Base-by-base conservation (phyloP, 2,888 invertebrate species). In the Metopia argyrocephala region DNA sequence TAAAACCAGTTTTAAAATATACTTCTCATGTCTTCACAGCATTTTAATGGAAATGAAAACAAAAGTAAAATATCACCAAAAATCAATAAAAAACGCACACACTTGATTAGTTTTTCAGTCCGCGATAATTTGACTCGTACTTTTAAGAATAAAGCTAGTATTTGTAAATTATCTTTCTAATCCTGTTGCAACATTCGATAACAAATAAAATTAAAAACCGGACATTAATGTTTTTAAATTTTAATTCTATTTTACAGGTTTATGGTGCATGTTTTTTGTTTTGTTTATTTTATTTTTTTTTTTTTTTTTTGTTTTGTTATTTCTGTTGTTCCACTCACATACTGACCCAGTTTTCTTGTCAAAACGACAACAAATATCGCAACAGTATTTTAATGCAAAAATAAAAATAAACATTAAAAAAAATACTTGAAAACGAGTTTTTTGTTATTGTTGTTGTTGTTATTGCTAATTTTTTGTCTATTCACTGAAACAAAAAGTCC, bases 351-450 rank as follows among this genome's bases (percentile, higher is more conserved):
- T 38, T 38, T 38, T 38, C 12, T 38, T 38, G 12, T 38, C 3
- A 38, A 38, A 15, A 38, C 3, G 9, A 38, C 38, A 38, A 38
- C 38, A 38, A 12, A 9, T 12, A 38, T 38, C 9, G 38, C 38
- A 1, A 15, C 15, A 38, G 38, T 38, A 38, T 15, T 38, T 31
- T 6, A 31, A 31, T 31, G 6, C 3, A 38, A 20, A 6, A 3
- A 48, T n/a, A n/a, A 50, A 75, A 23, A 6, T 18, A 3, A 15
- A 50, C 50, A 27, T 27, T n/a, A n/a, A 21, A 46, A 25, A 48
- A 59, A 75, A 61, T 46, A 46, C 46, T 28, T 76, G 45, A 28
- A 61, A 76, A 76, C 76, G 48, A 54, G 76, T 76, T 69, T 76
- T 56, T 3, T 31, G 9, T 31, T 5, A 31, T 6, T 5, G 1